These are phyloP conservation scores for Leptinotarsa tumamoca DNA, from an alignment of 2,888 invertebrate species.

Conservation along the genomic window DNA sequence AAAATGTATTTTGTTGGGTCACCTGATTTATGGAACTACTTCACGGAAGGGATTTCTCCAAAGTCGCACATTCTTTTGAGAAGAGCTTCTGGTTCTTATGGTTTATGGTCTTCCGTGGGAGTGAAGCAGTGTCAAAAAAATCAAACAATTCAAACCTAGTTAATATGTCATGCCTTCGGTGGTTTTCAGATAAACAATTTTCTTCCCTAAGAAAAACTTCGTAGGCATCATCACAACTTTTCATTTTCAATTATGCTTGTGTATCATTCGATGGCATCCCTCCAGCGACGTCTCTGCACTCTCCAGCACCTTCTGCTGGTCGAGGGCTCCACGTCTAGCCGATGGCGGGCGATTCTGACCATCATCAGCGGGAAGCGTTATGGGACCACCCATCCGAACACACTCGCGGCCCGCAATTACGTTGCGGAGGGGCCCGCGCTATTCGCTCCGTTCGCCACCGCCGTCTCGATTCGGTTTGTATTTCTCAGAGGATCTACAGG, in stretches of 20 bases:
- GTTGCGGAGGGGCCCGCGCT: constrained; percentile 52
- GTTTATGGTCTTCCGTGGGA: no score
- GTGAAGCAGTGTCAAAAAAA: no score
- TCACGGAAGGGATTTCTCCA: no score
- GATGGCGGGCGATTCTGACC: constrained; percentile 38
- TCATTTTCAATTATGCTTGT: neutral
- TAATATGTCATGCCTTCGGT: no score
- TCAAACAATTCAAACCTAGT: no score
- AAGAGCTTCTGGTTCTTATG: no score
- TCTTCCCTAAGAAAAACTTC: no score
- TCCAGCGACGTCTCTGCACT: neutral
- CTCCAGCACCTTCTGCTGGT: constrained; percentile 23
- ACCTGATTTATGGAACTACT: no score
- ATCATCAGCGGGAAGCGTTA: constrained; percentile 45
- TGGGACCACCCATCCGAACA: constrained; percentile 60
- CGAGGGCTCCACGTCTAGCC: constrained; percentile 27
- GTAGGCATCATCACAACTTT: no score
- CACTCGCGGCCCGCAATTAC: constrained; percentile 58
- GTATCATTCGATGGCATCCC: neutral
- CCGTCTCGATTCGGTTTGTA: constrained; percentile 31
- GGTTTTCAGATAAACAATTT: no score
- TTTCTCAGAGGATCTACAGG: constrained; percentile 3
- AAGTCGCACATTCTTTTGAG: no score
- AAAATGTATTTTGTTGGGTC: no score
- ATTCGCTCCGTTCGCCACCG: constrained; percentile 25